Evolutionary conservation across 1,140 invertebrate genomes (phyloP), one percentile per base, ranked within the genome.

Genomic region (Solen grandis): DNA sequence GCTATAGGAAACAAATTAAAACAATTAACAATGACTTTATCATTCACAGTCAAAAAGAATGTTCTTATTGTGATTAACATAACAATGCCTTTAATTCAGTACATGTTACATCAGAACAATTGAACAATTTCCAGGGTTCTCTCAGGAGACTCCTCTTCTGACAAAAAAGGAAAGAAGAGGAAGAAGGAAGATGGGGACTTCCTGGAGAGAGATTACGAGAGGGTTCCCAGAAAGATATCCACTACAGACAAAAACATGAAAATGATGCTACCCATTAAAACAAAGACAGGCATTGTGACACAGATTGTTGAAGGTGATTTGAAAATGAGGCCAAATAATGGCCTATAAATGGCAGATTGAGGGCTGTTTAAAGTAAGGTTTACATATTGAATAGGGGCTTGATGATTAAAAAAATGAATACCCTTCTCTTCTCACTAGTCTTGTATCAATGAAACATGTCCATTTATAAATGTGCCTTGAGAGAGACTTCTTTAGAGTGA

Each of bases 181-280:
- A 84, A 84, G 59, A 69, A 81, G 14, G 80, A 77, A 36, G 65
- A 82, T 31, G 76, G 81, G n/a, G 74, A 81, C 19, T 70, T 82
- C 13, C 27, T 50, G n/a, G 83, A 80, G 29, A 82, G 80, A 54
- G 29, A 68, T 5, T 91, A 88, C 86, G 90, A 91, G 77, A 57
- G 85, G 59, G 57, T 75, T 35, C 85, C 90, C 35, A 65, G 90
- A 29, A 86, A 79, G 79, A 69, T 84, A 36, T 55, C 77, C 41
- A 60, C 70, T n/a, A 81, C 74, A 31, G 83, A 86, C 29, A 74
- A 74, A 14, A 65, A 86, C 14, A 85, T 88, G 36, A 89, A 88
- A 60, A 82, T 81, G 62, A 57, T 91, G 76, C 59, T 91, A 50
- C 90, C 90, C 8, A 90, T 90, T 29, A 91, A 90, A 84, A 86